phyloP scores from a whole-genome alignment of 1,140 invertebrate genomes.

The Atopsyche davidsoni region DNA sequence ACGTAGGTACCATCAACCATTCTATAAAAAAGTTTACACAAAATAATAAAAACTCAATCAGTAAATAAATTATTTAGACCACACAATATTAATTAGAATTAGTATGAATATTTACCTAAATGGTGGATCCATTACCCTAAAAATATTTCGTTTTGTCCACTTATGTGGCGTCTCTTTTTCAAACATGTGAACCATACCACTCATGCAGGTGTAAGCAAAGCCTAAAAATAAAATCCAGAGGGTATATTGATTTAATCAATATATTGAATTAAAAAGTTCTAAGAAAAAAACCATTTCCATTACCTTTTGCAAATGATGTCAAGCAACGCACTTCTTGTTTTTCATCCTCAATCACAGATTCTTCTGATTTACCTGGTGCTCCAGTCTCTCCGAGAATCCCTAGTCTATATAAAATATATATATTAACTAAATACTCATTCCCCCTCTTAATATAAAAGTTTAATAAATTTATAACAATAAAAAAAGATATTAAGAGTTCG shows the following conservation, averaged over 20 bases:
- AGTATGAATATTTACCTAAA: constrained; percentile 37
- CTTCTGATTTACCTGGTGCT: constrained; percentile 15
- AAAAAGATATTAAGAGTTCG: too few species aligned
- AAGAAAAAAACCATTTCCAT: neutral
- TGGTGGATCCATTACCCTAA: constrained; percentile 48
- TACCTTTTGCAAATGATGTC: constrained; percentile 41
- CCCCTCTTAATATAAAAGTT: too few species aligned
- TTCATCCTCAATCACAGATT: constrained; percentile 16
- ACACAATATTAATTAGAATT: neutral
- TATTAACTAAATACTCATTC: too few species aligned
- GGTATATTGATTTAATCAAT: too few species aligned
- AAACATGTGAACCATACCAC: constrained; percentile 58
- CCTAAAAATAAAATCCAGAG: constrained; percentile 41
- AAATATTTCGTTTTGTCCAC: constrained; percentile 56
- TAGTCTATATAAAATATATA: too few species aligned
- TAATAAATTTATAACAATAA: too few species aligned
- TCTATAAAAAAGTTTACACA: constrained; percentile 11
- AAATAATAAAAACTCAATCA: neutral
- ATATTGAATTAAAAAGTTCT: constrained; percentile 1
- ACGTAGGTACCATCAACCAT: constrained; percentile 17
- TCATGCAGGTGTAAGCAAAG: constrained; percentile 55
- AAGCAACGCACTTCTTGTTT: constrained; percentile 44
- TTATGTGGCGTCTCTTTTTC: constrained; percentile 57
- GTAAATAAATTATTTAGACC: neutral
- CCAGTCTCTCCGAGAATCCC: constrained; percentile 12